Base-by-base conservation (phyloP, 2,888 invertebrate species). In the Eupithecia centaureata region DNA sequence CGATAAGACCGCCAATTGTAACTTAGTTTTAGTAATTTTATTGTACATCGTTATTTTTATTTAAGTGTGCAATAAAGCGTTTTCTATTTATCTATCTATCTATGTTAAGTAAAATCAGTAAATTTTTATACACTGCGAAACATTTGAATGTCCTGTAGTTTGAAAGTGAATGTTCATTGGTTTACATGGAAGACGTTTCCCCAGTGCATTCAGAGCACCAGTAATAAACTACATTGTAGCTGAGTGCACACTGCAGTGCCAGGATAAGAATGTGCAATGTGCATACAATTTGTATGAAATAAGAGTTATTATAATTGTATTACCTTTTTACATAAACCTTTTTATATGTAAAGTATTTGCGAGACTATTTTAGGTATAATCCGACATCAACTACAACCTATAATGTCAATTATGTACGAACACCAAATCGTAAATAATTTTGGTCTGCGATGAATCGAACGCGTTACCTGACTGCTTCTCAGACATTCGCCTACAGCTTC, bases 291-390 rank as follows among this genome's bases (percentile, higher is more conserved):
- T 47, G 22, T 47, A 47, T 47, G 22, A 47, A 47, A 47, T 22
- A 47, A 12, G 47, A 47, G 47, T 47, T 47, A 47, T 47, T 22
- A 10, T 47, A 47, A 47, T 10, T 47, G 47, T 22, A 47, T 47
- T 47, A 47, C 22, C 22, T 22, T 47, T 22, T 47, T 22, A 47
- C 47, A 4, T 22, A 12, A 12, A 42, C 22, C 1, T 2, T 42
- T 42, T 22, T 47, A 47, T 12, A 35, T 35, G 35, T 35, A 32
- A 32, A 32, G 10, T n/a, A 38, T 38, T 15, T n/a, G 38, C 7
- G 38, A n/a, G 38, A n/a, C 15, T 35, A 35, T 35, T 38, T 38
- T n/a, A n/a, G n/a, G n/a, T n/a, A n/a, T n/a, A n/a, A n/a, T n/a
- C n/a, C n/a, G n/a, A n/a, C n/a, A n/a, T n/a, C n/a, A n/a, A n/a